phyloP scores from a whole-genome alignment of 64 coral and sea anemone species.

The Cladopsammia gracilis region DNA sequence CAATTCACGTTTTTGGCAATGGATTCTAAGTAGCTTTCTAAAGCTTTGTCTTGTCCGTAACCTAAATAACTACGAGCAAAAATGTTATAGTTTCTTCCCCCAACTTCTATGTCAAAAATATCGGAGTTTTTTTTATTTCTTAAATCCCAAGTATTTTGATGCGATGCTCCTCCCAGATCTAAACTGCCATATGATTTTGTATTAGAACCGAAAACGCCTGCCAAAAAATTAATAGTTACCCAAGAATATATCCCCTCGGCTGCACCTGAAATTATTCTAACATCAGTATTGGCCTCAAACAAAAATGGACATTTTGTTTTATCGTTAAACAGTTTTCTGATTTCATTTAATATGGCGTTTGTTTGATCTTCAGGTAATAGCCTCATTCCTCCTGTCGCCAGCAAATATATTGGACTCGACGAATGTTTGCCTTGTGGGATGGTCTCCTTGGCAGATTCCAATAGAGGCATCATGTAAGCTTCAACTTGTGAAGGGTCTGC shows the following conservation, averaged over 20 bases:
- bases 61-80: slow-evolving; percentile 56
- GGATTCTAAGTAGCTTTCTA: neutral
- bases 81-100: neutral
- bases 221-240: slow-evolving; percentile 56
- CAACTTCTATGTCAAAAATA: neutral
- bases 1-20: neutral
- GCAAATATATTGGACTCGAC: neutral
- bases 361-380: neutral
- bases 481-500: neutral
- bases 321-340: slow-evolving; percentile 25
- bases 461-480: slow-evolving; percentile 31
- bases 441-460: slow-evolving; percentile 28
- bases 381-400: slow-evolving; percentile 64
- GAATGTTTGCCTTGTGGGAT: slow-evolving; percentile 46
- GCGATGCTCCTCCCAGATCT: slow-evolving; percentile 56
- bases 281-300: slow-evolving; percentile 5
- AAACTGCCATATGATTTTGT: neutral
- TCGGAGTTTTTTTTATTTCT: neutral
- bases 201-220: neutral
- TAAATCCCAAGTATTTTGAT: slow-evolving; percentile 45
- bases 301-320: slow-evolving; percentile 23
- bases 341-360: slow-evolving; percentile 31
- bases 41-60: slow-evolving; percentile 38
- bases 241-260: slow-evolving; percentile 44
- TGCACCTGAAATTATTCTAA: neutral